Conservation (phyloP, 2,797 vertebrate genomes). For the Onychomys arenicola region DNA sequence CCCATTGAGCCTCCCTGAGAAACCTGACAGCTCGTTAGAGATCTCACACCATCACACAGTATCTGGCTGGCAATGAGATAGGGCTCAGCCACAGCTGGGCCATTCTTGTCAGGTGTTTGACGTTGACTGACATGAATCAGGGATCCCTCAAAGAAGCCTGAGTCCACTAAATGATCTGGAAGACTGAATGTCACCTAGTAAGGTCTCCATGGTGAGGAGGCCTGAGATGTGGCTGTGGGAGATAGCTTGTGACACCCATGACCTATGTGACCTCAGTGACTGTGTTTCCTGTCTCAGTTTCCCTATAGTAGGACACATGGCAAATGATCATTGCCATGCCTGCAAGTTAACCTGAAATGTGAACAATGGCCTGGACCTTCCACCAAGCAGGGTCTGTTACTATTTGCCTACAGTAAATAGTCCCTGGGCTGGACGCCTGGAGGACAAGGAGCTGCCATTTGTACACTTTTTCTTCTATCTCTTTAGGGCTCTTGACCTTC, state of each 20-base stretch:
- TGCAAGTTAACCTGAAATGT: neutral
- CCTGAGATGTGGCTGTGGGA: neutral
- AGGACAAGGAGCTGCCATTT: too few relatives aligned
- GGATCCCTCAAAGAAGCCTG: neutral
- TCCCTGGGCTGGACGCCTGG: fast-evolving
- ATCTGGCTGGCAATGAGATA: neutral
- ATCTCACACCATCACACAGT: neutral
- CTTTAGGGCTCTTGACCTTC: fast-evolving
- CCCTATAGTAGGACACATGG: too few relatives aligned
- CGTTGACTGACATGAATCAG: neutral
- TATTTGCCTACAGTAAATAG: neutral
- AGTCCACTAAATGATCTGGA: neutral
- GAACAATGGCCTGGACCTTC: neutral
- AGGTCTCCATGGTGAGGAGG: neutral
- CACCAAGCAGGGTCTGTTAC: fast-evolving
- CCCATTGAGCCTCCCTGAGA: neutral
- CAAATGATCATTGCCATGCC: neutral
- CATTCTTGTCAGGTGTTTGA: neutral
- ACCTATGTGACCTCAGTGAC: neutral
- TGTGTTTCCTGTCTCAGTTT: neutral
- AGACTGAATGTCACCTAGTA: neutral
- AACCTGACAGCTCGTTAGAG: neutral
- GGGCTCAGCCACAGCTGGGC: too few relatives aligned
- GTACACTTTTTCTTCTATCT: neutral
- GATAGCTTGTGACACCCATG: fast-evolving